Percentiles rank a stretch among this genome's conserved stretches.
phyloP scores from a whole-genome alignment of 1,140 invertebrate genomes.

The Pseudoatta argentina region DNA sequence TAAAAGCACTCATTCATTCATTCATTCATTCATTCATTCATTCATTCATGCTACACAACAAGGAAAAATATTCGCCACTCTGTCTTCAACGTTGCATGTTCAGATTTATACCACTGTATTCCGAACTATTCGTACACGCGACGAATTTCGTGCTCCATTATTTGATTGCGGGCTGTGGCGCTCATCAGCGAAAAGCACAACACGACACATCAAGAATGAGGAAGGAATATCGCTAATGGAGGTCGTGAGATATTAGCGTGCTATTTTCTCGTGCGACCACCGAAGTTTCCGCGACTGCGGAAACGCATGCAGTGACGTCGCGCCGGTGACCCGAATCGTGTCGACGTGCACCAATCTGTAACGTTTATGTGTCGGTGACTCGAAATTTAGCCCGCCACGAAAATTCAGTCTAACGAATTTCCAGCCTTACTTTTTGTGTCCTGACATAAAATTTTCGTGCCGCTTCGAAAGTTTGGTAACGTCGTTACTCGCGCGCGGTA shows the following conservation, averaged over 20 bases:
- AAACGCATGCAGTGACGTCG: slow-evolving; percentile 15
- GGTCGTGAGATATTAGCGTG: slow-evolving; percentile 49
- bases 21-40: slow-evolving; percentile 35
- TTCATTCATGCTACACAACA: slow-evolving; percentile 22
- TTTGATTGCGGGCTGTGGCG: slow-evolving; percentile 52
- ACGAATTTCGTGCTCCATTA: slow-evolving; percentile 36
- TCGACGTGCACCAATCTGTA: neutral
- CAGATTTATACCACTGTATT: slow-evolving; percentile 31
- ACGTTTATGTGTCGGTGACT: neutral
- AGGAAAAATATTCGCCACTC: slow-evolving; percentile 34
- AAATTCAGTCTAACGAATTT: slow-evolving; percentile 48
- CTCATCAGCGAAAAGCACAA: neutral
- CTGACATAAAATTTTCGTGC: neutral
- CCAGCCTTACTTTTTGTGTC: slow-evolving; percentile 20
- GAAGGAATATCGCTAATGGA: slow-evolving; percentile 57
- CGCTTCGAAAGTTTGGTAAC: slow-evolving; percentile 42
- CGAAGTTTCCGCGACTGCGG: slow-evolving; percentile 9
- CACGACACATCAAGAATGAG: neutral
- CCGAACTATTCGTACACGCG: slow-evolving; percentile 39
- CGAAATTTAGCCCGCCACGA: neutral
- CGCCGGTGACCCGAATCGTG: slow-evolving; percentile 31
- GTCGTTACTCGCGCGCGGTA: slow-evolving; percentile 16
- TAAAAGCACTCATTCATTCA: slow-evolving; percentile 49
- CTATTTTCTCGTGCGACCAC: slow-evolving; percentile 20
- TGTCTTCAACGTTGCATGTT: slow-evolving; percentile 40